These are phyloP conservation scores for Drosophila cracens DNA, from an alignment of 2,888 invertebrate species.

Conservation along the genomic window DNA sequence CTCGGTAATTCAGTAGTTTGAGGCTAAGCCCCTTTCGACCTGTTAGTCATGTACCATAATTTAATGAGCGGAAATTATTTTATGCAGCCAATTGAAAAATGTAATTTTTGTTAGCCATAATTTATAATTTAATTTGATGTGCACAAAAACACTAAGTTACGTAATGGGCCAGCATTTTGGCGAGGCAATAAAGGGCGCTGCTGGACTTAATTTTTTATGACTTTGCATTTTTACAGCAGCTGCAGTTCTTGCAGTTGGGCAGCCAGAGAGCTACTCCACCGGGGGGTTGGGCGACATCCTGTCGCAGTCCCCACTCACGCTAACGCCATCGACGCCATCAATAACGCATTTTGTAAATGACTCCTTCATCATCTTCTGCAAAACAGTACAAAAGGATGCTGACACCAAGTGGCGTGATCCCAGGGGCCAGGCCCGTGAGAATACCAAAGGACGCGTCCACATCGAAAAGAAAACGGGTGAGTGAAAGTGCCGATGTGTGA, in stretches of 20 bases:
- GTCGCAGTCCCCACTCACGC: conserved; percentile 57
- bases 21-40: background rate
- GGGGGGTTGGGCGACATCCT: conserved; percentile 10
- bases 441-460: conserved; percentile 85
- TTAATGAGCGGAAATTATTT: background rate
- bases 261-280: conserved; percentile 47
- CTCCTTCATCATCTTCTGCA: conserved; percentile 85
- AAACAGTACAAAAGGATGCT: conserved; percentile 78
- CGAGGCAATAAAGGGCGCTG: background rate
- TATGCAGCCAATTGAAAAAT: background rate
- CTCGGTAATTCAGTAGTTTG: background rate
- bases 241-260: conserved; percentile 64
- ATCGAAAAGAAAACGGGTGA: conserved; percentile 84
- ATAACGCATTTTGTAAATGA: conserved; percentile 85
- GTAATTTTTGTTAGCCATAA: background rate
- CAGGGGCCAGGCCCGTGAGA: conserved; percentile 79
- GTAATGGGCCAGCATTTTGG: background rate
- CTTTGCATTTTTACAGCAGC: conserved; percentile 46
- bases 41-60: background rate
- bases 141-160: background rate
- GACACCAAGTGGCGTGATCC: conserved; percentile 84
- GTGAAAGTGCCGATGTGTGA: conserved; percentile 24
- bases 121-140: background rate
- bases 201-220: background rate
- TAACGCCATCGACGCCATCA: conserved; percentile 82